phyloP scores from a whole-genome alignment of 2,113 vertebrate genomes.

The Glaucidium brasilianum region DNA sequence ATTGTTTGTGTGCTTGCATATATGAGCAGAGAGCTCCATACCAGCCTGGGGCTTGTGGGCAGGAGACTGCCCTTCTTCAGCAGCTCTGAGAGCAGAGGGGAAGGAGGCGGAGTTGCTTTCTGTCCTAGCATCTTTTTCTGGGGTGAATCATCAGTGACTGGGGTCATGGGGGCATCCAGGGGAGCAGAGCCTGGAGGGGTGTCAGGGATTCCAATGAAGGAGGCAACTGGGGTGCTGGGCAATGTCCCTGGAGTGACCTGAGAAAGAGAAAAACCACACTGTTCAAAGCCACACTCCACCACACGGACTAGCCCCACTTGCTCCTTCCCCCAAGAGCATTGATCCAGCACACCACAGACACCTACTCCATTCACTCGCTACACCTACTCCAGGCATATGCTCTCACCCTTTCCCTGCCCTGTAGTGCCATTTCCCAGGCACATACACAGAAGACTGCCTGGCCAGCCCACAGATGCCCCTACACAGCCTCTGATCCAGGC shows the following conservation, averaged over 20 bases:
- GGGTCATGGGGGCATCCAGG: conserved; percentile 88
- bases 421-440: neutral
- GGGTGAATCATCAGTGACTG: conserved; percentile 91
- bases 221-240: conserved; percentile 87
- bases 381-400: conserved; percentile 6
- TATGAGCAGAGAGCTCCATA: conserved; percentile 81
- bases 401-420: conserved; percentile 29
- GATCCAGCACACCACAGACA: conserved; percentile 64
- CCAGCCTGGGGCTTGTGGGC: conserved; percentile 94
- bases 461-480: conserved; percentile 22
- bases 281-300: conserved; percentile 68
- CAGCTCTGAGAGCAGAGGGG: conserved; percentile 96
- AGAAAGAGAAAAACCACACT: conserved; percentile 78
- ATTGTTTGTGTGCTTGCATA: conserved; percentile 53
- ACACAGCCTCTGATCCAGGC: neutral
- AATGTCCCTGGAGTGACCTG: conserved; percentile 82
- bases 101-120: conserved; percentile 96
- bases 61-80: conserved; percentile 97
- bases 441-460: neutral
- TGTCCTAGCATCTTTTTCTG: conserved; percentile 94
- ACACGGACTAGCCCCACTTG: conserved; percentile 60
- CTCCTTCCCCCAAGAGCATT: conserved; percentile 64
- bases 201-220: conserved; percentile 90
- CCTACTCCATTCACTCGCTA: conserved; percentile 63
- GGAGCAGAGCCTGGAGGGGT: conserved; percentile 84